Evolutionary conservation across 2,113 vertebrate species (phyloP).

Genomic region (Gasterosteus nipponicus): DNA sequence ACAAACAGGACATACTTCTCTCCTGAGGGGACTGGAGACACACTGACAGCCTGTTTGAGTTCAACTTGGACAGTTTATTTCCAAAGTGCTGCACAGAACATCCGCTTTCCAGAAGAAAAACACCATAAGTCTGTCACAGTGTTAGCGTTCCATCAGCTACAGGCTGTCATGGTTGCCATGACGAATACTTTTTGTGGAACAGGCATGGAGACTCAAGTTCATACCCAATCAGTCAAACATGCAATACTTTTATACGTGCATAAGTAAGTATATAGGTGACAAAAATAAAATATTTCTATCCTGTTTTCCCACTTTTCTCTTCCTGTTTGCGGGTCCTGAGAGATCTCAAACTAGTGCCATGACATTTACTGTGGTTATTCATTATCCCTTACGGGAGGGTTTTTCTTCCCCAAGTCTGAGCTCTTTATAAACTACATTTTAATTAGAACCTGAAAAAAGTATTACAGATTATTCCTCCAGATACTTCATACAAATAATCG

Average conservation of each 20-base stretch:
- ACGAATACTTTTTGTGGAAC: not conserved
- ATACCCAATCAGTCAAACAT: not conserved
- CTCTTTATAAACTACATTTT: too few relatives aligned
- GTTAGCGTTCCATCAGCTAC: not conserved
- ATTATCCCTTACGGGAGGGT: too few relatives aligned
- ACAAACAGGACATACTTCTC: conserved; percentile 49
- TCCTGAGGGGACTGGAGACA: not conserved
- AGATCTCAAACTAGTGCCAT: too few relatives aligned
- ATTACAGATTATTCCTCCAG: too few relatives aligned
- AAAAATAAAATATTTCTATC: not conserved
- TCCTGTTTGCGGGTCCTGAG: not conserved
- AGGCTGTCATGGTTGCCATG: not conserved
- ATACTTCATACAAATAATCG: too few relatives aligned
- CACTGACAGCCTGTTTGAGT: conserved; percentile 47
- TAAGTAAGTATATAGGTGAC: not conserved
- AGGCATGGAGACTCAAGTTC: not conserved
- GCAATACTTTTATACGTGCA: not conserved
- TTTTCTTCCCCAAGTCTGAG: too few relatives aligned
- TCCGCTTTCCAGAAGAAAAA: conserved; percentile 26
- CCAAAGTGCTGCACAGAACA: conserved; percentile 10
- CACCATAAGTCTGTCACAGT: not conserved
- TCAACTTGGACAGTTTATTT: conserved; percentile 39
- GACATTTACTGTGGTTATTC: too few relatives aligned
- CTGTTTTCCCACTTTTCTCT: not conserved
- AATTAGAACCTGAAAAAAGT: too few relatives aligned